Percentiles rank a stretch among this genome's conserved stretches.
phyloP scores from a whole-genome alignment of 1,140 invertebrate genomes.

The Drosophila asahinai region DNA sequence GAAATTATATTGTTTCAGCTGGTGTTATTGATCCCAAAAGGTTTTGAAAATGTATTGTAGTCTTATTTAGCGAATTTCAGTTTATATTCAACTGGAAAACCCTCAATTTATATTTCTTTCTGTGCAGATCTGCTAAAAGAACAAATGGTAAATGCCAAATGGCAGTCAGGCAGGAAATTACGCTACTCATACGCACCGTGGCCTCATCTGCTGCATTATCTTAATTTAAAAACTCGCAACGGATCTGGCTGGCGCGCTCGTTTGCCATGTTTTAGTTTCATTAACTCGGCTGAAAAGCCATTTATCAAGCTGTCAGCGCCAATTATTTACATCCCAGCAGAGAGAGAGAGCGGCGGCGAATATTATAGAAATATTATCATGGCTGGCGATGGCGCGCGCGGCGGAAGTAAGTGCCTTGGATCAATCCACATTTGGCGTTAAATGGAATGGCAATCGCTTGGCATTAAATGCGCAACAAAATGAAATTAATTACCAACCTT shows the following conservation, averaged over 20 bases:
- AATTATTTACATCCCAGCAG: conserved; percentile 70
- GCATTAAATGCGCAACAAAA: conserved; percentile 57
- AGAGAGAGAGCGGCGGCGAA: conserved; percentile 6
- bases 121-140: conserved; percentile 17
- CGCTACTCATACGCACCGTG: conserved; percentile 77
- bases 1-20: no score
- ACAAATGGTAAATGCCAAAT: conserved; percentile 47
- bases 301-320: conserved; percentile 78
- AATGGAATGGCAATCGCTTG: conserved; percentile 56
- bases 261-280: conserved; percentile 77
- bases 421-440: conserved; percentile 46
- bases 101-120: background rate
- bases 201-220: conserved; percentile 64
- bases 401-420: conserved; percentile 26
- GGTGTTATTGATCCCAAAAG: no score
- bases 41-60: background rate
- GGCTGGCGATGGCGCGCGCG: background rate
- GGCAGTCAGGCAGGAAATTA: conserved; percentile 67
- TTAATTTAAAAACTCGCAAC: conserved; percentile 72
- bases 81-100: background rate
- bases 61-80: background rate
- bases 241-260: conserved; percentile 27
- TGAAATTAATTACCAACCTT: conserved; percentile 63
- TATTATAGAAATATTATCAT: conserved; percentile 71
- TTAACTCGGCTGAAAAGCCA: conserved; percentile 75